Conservation (phyloP, 2,797 vertebrate species). For the Prunella strophiata region DNA sequence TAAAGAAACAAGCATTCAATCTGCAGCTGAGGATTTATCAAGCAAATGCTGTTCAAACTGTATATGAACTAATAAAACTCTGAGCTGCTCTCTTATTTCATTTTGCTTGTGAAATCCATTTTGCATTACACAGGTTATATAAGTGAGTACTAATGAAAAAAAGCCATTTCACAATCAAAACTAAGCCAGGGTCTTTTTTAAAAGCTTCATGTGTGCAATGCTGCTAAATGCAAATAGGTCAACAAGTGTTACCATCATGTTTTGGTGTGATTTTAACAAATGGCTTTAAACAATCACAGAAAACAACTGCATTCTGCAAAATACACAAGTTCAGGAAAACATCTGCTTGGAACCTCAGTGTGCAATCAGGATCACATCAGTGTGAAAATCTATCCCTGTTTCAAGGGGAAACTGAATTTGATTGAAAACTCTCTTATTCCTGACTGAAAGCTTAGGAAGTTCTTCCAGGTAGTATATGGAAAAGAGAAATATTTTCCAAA, state of each 20-base stretch:
- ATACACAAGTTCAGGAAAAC: not conserved
- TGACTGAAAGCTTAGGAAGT: not conserved
- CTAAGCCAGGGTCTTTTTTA: not conserved
- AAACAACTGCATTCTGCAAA: not conserved
- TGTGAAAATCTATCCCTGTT: not conserved
- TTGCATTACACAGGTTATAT: not conserved
- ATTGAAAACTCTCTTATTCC: not conserved
- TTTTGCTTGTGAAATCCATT: not conserved
- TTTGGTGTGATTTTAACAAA: not conserved
- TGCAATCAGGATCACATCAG: not conserved
- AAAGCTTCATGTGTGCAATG: not conserved
- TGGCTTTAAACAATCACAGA: not conserved
- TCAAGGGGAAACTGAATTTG: not conserved
- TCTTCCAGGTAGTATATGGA: not conserved
- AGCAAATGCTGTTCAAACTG: not conserved
- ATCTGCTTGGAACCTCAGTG: not conserved
- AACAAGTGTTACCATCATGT: not conserved
- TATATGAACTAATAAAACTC: not conserved
- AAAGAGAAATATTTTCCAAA: not conserved
- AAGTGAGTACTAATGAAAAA: not conserved
- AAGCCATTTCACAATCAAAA: not conserved
- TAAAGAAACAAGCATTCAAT: conserved; percentile 39
- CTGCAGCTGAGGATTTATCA: not conserved
- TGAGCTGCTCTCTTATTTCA: not conserved
- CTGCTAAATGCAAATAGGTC: not conserved